phyloP scores from a whole-genome alignment of 2,888 invertebrate genomes.

The Cantharis rufa region DNA sequence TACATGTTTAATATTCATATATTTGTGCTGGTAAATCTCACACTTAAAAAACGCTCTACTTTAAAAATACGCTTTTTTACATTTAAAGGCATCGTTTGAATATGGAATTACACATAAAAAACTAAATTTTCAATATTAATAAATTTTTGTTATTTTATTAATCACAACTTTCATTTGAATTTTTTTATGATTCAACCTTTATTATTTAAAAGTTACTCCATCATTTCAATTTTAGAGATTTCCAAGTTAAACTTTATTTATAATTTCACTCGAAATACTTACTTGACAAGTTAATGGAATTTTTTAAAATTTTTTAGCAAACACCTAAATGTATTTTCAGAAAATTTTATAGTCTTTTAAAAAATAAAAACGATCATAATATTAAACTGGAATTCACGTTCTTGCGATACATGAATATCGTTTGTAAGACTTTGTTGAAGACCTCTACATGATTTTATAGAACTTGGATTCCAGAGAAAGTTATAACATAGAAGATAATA shows the following conservation, averaged over 20 bases:
- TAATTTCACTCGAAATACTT: not conserved
- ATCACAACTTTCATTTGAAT: not conserved
- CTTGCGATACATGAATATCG: too few species aligned
- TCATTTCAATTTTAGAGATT: not conserved
- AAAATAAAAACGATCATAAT: not conserved
- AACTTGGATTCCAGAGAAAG: not conserved
- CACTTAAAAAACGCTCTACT: not conserved
- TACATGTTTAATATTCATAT: not conserved
- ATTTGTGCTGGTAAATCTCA: not conserved
- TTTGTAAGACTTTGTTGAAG: not conserved
- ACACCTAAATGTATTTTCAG: not conserved
- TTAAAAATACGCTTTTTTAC: too few species aligned
- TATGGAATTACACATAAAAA: too few species aligned
- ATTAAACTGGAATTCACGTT: not conserved
- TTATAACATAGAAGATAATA: not conserved
- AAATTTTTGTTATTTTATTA: not conserved
- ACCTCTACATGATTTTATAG: not conserved
- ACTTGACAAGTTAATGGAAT: not conserved
- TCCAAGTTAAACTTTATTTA: not conserved
- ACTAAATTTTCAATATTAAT: not conserved
- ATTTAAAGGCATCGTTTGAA: too few species aligned
- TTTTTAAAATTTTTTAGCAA: not conserved
- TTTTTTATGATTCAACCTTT: not conserved
- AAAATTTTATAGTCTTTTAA: not conserved
- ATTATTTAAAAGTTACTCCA: not conserved